Percentiles rank a stretch among this genome's conserved stretches.
phyloP scores from a whole-genome alignment of 2,113 vertebrate genomes.

The Leiothrix lutea region DNA sequence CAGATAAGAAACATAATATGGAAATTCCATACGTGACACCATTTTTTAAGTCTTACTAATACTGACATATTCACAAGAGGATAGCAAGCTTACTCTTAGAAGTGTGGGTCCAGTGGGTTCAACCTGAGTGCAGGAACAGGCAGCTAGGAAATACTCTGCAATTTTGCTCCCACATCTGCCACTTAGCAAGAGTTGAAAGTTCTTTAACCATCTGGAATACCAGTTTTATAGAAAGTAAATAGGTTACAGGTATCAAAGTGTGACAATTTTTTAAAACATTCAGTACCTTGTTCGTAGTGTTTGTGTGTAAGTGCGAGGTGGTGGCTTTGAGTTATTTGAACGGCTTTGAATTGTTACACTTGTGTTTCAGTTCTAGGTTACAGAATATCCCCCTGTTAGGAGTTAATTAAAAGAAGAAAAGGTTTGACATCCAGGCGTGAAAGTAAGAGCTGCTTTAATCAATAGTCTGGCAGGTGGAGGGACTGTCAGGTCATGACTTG shows the following conservation, averaged over 20 bases:
- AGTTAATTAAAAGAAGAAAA: not conserved
- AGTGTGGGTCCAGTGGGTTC: not conserved
- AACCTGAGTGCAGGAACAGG: not conserved
- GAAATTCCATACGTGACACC: not conserved
- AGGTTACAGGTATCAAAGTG: not conserved
- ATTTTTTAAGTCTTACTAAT: not conserved
- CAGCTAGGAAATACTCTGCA: not conserved
- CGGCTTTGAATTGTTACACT: not conserved
- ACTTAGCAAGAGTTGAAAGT: not conserved
- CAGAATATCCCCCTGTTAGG: not conserved
- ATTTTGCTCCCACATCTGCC: not conserved
- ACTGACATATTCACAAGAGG: not conserved
- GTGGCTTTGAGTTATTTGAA: not conserved
- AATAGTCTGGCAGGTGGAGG: not conserved
- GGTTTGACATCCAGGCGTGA: not conserved
- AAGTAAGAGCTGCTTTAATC: constrained; percentile 3
- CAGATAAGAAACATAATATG: not conserved
- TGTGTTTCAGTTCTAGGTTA: not conserved
- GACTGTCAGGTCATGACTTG: not conserved
- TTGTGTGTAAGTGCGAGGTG: not conserved
- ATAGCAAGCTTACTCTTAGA: not conserved
- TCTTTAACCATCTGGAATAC: not conserved
- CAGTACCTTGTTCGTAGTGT: not conserved
- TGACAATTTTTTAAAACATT: not conserved
- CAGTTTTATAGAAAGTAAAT: not conserved